phyloP scores from a whole-genome alignment of 2,113 vertebrate species.

The Haemorhous mexicanus region DNA sequence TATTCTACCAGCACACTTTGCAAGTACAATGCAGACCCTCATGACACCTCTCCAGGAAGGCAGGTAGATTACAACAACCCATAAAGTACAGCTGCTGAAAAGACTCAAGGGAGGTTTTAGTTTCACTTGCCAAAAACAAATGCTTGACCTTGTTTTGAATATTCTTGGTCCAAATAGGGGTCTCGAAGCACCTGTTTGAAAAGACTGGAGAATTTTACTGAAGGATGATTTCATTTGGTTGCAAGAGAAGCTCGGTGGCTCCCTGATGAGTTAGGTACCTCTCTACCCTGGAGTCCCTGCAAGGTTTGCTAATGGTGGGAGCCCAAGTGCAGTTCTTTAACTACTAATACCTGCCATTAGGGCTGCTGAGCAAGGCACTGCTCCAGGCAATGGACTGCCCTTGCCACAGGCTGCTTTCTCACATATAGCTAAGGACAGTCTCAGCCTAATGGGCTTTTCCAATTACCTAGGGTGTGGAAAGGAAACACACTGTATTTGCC shows the following conservation, averaged over 20 bases:
- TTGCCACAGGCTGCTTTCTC: neutral
- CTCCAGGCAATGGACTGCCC: neutral
- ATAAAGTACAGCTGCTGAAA: neutral
- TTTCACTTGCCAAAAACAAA: neutral
- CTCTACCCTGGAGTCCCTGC: neutral
- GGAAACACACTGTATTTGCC: neutral
- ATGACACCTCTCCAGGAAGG: neutral
- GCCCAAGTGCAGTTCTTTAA: neutral
- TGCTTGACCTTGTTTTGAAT: neutral
- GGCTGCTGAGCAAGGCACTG: neutral
- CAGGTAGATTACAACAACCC: neutral
- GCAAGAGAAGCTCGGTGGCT: neutral
- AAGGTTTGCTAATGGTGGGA: neutral
- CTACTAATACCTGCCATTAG: neutral
- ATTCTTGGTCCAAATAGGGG: neutral
- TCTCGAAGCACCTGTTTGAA: neutral
- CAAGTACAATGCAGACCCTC: neutral
- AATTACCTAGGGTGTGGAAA: neutral
- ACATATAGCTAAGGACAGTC: neutral
- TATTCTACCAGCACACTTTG: neutral
- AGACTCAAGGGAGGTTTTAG: neutral
- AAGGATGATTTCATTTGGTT: neutral
- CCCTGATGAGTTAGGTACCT: neutral
- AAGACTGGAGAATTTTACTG: neutral
- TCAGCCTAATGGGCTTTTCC: neutral